Conservation (phyloP, 92 coral and sea anemone genomes). For the Blastomussa wellsi region DNA sequence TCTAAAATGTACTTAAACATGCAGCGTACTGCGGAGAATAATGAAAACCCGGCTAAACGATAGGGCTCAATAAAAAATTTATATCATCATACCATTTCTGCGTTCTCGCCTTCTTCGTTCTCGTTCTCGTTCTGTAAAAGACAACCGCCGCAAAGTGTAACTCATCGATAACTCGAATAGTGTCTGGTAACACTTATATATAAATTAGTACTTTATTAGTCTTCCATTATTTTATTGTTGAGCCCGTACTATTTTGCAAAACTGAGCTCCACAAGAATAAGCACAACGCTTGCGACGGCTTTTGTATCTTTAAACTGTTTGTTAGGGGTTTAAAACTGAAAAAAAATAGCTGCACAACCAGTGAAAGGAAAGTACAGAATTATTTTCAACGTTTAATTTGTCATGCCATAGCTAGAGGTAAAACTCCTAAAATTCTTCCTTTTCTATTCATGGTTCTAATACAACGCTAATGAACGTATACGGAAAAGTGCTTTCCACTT, state of each 20-base stretch:
- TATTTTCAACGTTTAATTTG: no score
- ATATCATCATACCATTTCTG: constrained; percentile 23
- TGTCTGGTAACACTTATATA: not conserved
- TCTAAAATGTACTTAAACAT: not conserved
- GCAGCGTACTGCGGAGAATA: no score
- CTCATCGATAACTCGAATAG: not conserved
- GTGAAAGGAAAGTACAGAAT: no score
- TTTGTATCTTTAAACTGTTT: not conserved
- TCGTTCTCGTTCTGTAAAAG: not conserved
- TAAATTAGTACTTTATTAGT: not conserved
- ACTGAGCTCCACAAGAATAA: not conserved
- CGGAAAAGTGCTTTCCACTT: not conserved
- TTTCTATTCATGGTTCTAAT: not conserved
- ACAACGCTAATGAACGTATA: not conserved
- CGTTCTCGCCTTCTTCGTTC: constrained; percentile 14
- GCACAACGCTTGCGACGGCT: not conserved
- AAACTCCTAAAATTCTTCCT: not conserved
- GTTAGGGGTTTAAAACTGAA: no score
- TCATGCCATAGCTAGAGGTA: not conserved
- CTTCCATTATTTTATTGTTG: not conserved
- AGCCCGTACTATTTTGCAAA: not conserved
- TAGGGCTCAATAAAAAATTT: not conserved
- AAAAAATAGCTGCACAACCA: no score
- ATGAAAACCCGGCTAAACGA: no score
- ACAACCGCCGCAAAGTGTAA: not conserved